Percentiles rank a stretch among this genome's conserved stretches.
phyloP scores from a whole-genome alignment of 2,888 invertebrate genomes.

The Apotomis turbidana region DNA sequence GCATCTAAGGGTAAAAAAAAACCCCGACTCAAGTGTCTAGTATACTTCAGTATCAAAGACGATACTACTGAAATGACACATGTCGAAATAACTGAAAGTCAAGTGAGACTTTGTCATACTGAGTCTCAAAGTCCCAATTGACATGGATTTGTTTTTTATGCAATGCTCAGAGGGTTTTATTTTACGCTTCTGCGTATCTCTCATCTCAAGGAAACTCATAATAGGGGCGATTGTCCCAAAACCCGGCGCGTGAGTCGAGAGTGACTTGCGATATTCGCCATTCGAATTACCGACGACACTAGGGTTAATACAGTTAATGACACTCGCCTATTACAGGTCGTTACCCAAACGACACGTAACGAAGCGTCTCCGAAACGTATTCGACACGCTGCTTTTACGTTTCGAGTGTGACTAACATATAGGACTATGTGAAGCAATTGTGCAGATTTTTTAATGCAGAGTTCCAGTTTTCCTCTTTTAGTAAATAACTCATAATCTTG shows the following conservation, averaged over 20 bases:
- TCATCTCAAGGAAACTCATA: conserved; percentile 42
- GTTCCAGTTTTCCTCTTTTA: too few relatives aligned
- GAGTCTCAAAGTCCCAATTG: too few relatives aligned
- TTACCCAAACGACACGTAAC: conserved; percentile 78
- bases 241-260: conserved; percentile 45
- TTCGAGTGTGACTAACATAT: conserved; percentile 57
- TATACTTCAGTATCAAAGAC: too few relatives aligned
- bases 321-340: conserved; percentile 75
- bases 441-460: conserved; percentile 24
- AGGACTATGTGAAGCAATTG: conserved; percentile 43
- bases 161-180: not conserved
- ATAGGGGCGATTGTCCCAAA: conserved; percentile 54
- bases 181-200: conserved; percentile 17
- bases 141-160: too few relatives aligned
- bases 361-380: conserved; percentile 78
- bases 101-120: too few relatives aligned
- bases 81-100: too few relatives aligned
- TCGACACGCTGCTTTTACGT: conserved; percentile 74
- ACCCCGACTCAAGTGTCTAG: too few relatives aligned
- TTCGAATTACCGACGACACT: conserved; percentile 65
- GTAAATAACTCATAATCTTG: too few relatives aligned
- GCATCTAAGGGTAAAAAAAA: too few relatives aligned
- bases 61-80: too few relatives aligned
- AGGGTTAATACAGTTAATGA: conserved; percentile 82
- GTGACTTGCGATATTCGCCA: conserved; percentile 76